phyloP scores from a whole-genome alignment of 2,113 vertebrate species.

The Collichthys lucidus region DNA sequence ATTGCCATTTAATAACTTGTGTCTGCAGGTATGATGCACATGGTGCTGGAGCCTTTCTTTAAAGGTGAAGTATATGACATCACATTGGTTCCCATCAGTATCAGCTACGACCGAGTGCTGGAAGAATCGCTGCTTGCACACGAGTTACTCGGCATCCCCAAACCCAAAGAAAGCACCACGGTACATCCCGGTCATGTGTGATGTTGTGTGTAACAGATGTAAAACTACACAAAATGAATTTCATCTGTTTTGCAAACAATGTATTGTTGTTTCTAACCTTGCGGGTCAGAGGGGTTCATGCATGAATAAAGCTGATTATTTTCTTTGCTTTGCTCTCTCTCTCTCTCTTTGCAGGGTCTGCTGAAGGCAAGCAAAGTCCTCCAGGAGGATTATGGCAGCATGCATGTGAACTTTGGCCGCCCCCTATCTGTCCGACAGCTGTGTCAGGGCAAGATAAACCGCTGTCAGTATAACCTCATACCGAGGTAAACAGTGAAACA shows the following conservation, averaged over 20 bases:
- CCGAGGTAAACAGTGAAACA: conserved; percentile 86
- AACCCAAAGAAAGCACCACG: conserved; percentile 92
- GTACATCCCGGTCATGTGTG: conserved; percentile 73
- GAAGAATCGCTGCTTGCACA: conserved; percentile 94
- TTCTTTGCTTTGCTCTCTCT: conserved; percentile 10
- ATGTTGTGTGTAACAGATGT: neutral
- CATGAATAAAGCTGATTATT: conserved; percentile 18
- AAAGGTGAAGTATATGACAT: conserved; percentile 96
- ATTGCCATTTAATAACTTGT: neutral
- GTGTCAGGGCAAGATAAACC: conserved; percentile 87
- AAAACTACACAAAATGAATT: neutral
- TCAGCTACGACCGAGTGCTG: conserved; percentile 95
- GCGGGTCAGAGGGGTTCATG: neutral
- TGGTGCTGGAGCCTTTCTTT: conserved; percentile 96
- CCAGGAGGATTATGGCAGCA: conserved; percentile 90
- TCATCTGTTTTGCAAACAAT: neutral
- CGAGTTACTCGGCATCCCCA: conserved; percentile 94
- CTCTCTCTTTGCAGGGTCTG: conserved; percentile 84
- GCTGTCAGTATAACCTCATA: conserved; percentile 88
- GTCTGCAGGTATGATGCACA: conserved; percentile 92
- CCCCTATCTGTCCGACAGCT: conserved; percentile 91
- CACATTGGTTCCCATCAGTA: conserved; percentile 93
- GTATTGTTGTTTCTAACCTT: neutral
- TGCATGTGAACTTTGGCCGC: conserved; percentile 91
- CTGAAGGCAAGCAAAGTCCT: conserved; percentile 93